Evolutionary conservation across 2,888 invertebrate species (phyloP), one percentile per base, ranked within the genome.

Genomic region (Nymphalis polychloros): DNA sequence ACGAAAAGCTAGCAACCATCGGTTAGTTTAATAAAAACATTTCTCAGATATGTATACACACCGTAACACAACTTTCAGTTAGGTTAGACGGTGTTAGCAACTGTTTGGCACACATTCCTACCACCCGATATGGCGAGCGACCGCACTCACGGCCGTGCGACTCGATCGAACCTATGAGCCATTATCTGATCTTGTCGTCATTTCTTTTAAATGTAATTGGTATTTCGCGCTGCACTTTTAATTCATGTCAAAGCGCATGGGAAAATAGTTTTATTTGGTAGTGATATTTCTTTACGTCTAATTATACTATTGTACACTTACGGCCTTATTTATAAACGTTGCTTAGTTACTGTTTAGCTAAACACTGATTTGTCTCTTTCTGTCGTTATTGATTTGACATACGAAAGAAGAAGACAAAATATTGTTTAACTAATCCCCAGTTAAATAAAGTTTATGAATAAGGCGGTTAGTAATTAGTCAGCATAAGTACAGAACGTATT

Each of bases 71-170:
- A 65, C 68, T 68, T 70, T 72, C 72, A 72, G 72, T 70, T 64
- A 71, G 66, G 68, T 71, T 63, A 66, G 66, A 72, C 83, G 77
- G 84, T 81, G 73, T 84, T 86, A 85, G 85, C 85, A 85, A 84
- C 84, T 85, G 85, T 84, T 86, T 87, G 90, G 87, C 89, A 90
- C 79, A 90, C 89, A 92, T 91, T 86, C 89, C 82, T 78, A 78
- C 73, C 76, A 78, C 90, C 88, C 78, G 83, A 92, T 92, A 92
- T 87, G 92, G 92, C 79, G 77, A 81, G 83, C 84, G 78, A 83
- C 80, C 82, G 81, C 78, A 78, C 86, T 86, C 87, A 84, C 84
- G 85, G 86, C 81, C 82, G 81, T 79, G 78, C 80, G 72, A 80
- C 83, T 41, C 41, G 41, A 41, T 41, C 85, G 87, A 87, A 86